Conservation (phyloP, 2,113 vertebrate genomes). For the Lampris incognitus region DNA sequence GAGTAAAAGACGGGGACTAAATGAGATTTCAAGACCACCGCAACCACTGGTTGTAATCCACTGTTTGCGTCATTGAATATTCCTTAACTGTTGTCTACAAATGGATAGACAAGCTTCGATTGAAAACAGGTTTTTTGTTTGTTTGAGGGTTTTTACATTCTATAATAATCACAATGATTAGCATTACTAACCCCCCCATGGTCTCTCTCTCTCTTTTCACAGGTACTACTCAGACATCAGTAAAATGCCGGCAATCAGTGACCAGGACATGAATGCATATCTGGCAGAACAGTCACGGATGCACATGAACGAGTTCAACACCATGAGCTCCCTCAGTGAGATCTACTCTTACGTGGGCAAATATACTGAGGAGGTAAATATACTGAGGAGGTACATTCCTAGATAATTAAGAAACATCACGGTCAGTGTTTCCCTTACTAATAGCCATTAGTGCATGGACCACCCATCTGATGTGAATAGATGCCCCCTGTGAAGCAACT, state of each 20-base stretch:
- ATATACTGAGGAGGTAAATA: conserved; percentile 96
- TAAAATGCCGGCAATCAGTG: conserved; percentile 98
- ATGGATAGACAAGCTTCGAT: no score
- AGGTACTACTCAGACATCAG: conserved; percentile 98
- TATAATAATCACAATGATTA: no score
- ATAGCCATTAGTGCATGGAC: no score
- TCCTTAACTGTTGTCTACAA: no score
- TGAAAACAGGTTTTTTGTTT: no score
- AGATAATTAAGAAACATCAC: background rate
- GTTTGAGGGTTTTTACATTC: no score
- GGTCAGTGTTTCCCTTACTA: no score
- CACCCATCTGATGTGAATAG: no score
- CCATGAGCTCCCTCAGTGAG: conserved; percentile 97
- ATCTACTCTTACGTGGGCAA: conserved; percentile 99
- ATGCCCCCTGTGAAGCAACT: no score
- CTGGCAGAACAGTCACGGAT: conserved; percentile 98
- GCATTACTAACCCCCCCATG: background rate
- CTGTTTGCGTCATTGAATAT: no score
- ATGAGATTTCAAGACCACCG: conserved; percentile 26
- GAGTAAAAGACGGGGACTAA: background rate
- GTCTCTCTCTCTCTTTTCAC: conserved; percentile 44
- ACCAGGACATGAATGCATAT: conserved; percentile 99
- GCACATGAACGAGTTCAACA: conserved; percentile 99
- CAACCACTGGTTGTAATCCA: background rate
- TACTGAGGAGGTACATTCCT: background rate